Conservation (phyloP, 1,140 invertebrate species). For the Tetramorium alpestre region DNA sequence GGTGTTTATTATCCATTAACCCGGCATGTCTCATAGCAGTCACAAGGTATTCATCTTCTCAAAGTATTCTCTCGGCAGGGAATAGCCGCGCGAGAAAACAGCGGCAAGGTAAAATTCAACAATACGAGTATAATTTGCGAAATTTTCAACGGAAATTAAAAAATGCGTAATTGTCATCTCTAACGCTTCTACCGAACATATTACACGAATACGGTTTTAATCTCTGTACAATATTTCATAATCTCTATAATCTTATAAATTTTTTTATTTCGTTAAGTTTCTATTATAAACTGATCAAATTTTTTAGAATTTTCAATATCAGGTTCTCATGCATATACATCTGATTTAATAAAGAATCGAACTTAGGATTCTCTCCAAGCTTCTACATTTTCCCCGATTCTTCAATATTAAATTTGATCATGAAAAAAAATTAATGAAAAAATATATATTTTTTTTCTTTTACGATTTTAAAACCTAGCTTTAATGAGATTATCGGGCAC, state of each 20-base stretch:
- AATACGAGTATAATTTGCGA: not conserved
- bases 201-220: not conserved
- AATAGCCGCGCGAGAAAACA: not conserved
- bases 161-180: not conserved
- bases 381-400: not conserved
- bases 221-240: slow-evolving; percentile 13
- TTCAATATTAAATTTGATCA: not conserved
- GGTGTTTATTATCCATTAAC: slow-evolving; percentile 43
- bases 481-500: not conserved
- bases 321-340: not conserved
- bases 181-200: not conserved
- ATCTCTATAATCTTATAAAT: not conserved
- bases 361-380: not conserved
- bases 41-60: slow-evolving; percentile 33
- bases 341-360: not conserved
- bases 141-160: slow-evolving; percentile 8
- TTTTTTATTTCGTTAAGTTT: not conserved
- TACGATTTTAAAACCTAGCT: not conserved
- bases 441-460: not conserved
- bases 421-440: not conserved
- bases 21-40: slow-evolving; percentile 18
- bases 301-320: not conserved
- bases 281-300: not conserved
- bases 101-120: not conserved
- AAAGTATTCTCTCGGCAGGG: not conserved